Percentiles rank a stretch among this genome's conserved stretches.
These are phyloP conservation scores for Acropora yongei DNA, from an alignment of 64 coral and sea anemone genomes.

Conservation along the genomic window DNA sequence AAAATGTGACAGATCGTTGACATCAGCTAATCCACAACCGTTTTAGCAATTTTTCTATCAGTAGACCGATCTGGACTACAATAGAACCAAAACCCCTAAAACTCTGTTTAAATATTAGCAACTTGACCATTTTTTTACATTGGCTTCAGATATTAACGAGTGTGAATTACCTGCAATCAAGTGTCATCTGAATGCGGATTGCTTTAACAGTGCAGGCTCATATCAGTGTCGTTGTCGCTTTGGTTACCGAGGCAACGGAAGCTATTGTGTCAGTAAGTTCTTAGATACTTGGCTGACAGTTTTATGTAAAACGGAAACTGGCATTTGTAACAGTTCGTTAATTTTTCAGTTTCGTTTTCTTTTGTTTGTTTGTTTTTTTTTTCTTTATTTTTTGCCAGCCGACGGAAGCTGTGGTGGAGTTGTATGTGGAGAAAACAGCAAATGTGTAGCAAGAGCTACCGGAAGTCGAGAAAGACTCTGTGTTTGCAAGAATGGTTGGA, in stretches of 20 bases:
- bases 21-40: too few species aligned
- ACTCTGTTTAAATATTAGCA: too few species aligned
- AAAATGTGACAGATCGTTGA: too few species aligned
- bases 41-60: too few species aligned
- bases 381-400: background rate
- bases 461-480: conserved; percentile 20
- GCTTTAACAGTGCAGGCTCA: conserved; percentile 74
- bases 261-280: conserved; percentile 67
- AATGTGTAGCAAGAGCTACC: conserved; percentile 20
- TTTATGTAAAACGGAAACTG: too few species aligned
- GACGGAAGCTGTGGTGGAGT: conserved; percentile 69
- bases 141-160: conserved; percentile 71
- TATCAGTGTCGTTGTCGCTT: conserved; percentile 72
- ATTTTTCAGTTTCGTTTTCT: background rate
- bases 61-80: too few species aligned
- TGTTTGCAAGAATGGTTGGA: conserved; percentile 46
- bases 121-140: too few species aligned
- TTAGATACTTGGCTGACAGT: background rate
- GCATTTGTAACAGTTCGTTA: too few species aligned
- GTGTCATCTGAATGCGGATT: conserved; percentile 77
- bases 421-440: conserved; percentile 40
- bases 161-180: conserved; percentile 31
- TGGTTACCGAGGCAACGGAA: conserved; percentile 85
- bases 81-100: too few species aligned
- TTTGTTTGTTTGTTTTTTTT: background rate